Conservation (phyloP, 2,113 vertebrate species). For the Ophthalmolycus amberensis region DNA sequence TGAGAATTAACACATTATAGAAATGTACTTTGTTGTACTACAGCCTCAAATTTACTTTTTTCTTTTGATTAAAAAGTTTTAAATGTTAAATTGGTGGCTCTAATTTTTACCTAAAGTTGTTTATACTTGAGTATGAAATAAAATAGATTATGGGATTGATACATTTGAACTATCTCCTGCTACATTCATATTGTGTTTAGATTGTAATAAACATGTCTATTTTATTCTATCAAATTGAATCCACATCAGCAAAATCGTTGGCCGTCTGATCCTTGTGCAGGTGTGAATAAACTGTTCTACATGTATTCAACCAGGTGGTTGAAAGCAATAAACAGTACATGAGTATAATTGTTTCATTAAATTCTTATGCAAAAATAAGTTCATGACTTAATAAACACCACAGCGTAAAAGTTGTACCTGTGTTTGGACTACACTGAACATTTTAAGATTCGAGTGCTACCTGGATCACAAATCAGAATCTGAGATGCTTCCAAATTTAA, state of each 20-base stretch:
- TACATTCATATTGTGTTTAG: not conserved
- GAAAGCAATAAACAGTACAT: not conserved
- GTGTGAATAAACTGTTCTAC: not conserved
- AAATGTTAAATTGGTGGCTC: not conserved
- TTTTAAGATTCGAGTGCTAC: not conserved
- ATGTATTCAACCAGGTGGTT: not conserved
- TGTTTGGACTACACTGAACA: not conserved
- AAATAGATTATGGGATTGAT: not conserved
- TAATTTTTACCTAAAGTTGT: not conserved
- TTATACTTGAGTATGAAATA: not conserved
- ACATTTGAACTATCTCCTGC: not conserved
- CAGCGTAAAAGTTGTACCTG: not conserved
- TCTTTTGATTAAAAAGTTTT: not conserved
- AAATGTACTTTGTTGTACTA: not conserved
- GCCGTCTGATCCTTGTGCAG: not conserved
- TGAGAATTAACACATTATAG: not conserved
- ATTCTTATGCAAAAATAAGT: not conserved
- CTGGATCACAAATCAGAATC: not conserved
- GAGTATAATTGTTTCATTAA: not conserved
- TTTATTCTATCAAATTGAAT: not conserved
- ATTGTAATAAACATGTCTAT: slow-evolving; percentile 6
- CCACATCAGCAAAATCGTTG: not conserved
- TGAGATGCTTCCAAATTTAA: not conserved
- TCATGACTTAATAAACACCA: not conserved
- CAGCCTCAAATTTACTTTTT: not conserved